Conservation (phyloP, 2,888 invertebrate genomes). For the Patella depressa region DNA sequence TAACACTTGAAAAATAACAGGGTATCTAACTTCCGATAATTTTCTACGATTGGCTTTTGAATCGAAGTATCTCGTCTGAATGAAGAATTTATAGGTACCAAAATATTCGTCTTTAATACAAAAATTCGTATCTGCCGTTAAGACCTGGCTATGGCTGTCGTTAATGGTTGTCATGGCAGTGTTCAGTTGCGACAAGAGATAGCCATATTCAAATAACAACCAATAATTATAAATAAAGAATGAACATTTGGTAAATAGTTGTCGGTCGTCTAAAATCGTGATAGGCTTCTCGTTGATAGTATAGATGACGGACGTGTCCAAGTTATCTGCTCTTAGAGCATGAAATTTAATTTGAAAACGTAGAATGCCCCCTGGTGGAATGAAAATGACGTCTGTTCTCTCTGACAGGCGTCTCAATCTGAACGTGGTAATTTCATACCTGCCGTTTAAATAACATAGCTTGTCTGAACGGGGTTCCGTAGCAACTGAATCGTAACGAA, state of each 20-base stretch:
- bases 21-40: background rate
- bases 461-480: no score
- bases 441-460: no score
- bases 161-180: background rate
- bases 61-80: background rate
- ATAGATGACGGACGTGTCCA: background rate
- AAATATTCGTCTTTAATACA: background rate
- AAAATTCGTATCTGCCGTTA: background rate
- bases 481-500: no score
- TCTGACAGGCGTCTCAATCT: background rate
- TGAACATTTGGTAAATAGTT: background rate
- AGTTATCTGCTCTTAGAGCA: background rate
- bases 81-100: background rate
- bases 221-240: slow-evolving; percentile 2
- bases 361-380: background rate
- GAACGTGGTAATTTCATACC: background rate
- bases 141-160: background rate
- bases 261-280: background rate
- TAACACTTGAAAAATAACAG: background rate
- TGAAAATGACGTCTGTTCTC: background rate
- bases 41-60: background rate
- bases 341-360: background rate
- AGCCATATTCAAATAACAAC: background rate
- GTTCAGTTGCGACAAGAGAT: background rate
- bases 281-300: background rate